These are phyloP conservation scores for Heterohyrax brucei DNA, from an alignment of 2,797 vertebrate species.

Conservation along the genomic window DNA sequence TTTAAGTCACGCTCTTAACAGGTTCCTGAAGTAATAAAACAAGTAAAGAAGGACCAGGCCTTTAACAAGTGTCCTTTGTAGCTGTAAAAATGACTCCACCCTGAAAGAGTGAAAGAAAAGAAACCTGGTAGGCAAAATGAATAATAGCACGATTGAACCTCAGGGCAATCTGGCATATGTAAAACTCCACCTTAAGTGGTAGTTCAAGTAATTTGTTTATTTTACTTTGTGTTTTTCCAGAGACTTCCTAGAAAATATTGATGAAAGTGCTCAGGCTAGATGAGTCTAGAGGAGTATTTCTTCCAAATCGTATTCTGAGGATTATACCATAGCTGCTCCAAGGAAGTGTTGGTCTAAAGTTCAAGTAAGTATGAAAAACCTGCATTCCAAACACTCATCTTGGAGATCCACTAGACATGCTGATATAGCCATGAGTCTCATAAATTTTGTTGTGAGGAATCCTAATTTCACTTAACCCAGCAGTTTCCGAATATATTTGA, in stretches of 20 bases:
- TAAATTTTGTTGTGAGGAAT: not conserved
- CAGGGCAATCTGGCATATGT: slow-evolving; percentile 14
- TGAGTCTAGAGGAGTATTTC: slow-evolving; percentile 39
- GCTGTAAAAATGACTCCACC: not conserved
- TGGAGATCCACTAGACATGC: not conserved
- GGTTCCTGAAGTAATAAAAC: slow-evolving; percentile 42
- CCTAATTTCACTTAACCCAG: not conserved
- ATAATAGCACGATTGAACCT: not conserved
- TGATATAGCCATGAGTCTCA: not conserved
- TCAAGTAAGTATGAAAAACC: slow-evolving; percentile 11
- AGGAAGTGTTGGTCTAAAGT: not conserved
- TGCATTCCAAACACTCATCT: not conserved
- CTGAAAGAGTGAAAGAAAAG: slow-evolving; percentile 15
- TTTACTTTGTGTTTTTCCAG: slow-evolving; percentile 46
- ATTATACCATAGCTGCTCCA: not conserved
- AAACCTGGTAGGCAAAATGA: not conserved
- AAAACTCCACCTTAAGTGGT: slow-evolving; percentile 14
- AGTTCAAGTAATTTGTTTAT: slow-evolving; percentile 14
- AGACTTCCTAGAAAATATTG: slow-evolving; percentile 5
- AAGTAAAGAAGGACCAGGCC: not conserved
- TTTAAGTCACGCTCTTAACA: slow-evolving; percentile 31
- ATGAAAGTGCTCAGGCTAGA: slow-evolving; percentile 51
- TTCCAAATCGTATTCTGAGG: not conserved
- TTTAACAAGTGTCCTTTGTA: slow-evolving; percentile 63
- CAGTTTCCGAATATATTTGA: slow-evolving; percentile 26